Conservation (phyloP, 64 coral and sea anemone species). For the Stichodactyla mertensii region DNA sequence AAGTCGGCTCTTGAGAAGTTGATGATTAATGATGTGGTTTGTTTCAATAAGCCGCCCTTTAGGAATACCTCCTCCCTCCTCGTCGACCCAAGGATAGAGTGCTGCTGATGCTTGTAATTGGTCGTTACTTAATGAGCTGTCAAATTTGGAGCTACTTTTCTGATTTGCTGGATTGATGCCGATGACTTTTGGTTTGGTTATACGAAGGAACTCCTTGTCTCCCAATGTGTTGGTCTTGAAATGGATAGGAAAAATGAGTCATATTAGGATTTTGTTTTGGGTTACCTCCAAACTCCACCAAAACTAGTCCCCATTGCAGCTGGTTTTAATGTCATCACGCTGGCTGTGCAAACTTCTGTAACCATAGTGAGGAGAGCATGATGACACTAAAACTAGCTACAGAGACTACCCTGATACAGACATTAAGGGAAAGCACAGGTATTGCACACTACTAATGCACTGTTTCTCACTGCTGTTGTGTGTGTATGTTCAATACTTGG, state of each 20-base stretch:
- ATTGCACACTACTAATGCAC: too few species aligned
- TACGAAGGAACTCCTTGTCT: conserved; percentile 74
- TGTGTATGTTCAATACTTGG: too few species aligned
- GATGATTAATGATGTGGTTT: neutral
- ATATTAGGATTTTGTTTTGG: neutral
- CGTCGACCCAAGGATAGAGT: conserved; percentile 9
- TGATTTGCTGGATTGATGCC: conserved; percentile 21
- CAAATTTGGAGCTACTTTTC: neutral
- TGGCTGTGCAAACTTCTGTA: too few species aligned
- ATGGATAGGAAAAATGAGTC: neutral
- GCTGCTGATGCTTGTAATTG: neutral
- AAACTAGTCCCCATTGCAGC: too few species aligned
- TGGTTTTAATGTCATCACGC: too few species aligned
- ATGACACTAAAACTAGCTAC: neutral
- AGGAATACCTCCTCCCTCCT: neutral
- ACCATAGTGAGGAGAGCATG: too few species aligned
- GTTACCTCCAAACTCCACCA: too few species aligned
- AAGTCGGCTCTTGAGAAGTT: neutral
- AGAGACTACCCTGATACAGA: neutral
- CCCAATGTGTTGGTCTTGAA: conserved; percentile 4
- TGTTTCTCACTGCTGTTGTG: too few species aligned
- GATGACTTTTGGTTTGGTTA: conserved; percentile 39
- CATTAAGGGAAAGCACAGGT: too few species aligned
- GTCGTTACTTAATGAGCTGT: neutral
- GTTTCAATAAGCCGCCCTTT: neutral